phyloP scores from a whole-genome alignment of 2,113 vertebrate genomes.

The Pardalotus punctatus region DNA sequence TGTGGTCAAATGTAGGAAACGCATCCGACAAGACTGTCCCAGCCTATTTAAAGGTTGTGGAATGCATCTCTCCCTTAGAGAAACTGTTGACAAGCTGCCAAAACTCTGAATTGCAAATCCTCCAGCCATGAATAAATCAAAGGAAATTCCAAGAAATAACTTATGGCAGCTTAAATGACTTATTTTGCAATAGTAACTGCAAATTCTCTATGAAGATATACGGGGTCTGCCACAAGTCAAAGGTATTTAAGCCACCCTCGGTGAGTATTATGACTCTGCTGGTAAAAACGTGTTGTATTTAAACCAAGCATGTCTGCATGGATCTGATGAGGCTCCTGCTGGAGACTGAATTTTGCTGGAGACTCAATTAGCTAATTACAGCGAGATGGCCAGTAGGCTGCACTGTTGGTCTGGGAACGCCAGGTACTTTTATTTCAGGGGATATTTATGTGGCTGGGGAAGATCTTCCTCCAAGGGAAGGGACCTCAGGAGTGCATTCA shows the following conservation, averaged over 20 bases:
- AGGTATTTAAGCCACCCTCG: not conserved
- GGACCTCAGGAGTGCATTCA: not conserved
- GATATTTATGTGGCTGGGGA: not conserved
- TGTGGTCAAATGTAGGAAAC: constrained; percentile 33
- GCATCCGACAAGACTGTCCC: not conserved
- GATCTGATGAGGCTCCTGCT: not conserved
- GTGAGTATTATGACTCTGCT: not conserved
- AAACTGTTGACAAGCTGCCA: constrained; percentile 48
- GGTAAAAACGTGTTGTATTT: not conserved
- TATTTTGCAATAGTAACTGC: constrained; percentile 31
- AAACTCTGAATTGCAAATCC: constrained; percentile 48
- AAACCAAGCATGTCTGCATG: not conserved
- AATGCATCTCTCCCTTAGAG: constrained; percentile 26
- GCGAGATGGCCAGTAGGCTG: constrained; percentile 28
- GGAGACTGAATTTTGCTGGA: not conserved
- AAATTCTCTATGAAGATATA: constrained; percentile 24
- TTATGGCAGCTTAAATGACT: constrained; percentile 20
- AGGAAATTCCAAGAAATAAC: constrained; percentile 59
- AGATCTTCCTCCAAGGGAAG: not conserved
- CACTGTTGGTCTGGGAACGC: constrained; percentile 27
- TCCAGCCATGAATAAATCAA: constrained; percentile 58
- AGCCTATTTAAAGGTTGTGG: constrained; percentile 41
- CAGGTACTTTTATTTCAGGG: not conserved
- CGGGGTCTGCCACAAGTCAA: constrained; percentile 13
- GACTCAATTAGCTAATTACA: not conserved